Conservation (phyloP, 2,888 invertebrate genomes). For the Ephialtes manifestator region DNA sequence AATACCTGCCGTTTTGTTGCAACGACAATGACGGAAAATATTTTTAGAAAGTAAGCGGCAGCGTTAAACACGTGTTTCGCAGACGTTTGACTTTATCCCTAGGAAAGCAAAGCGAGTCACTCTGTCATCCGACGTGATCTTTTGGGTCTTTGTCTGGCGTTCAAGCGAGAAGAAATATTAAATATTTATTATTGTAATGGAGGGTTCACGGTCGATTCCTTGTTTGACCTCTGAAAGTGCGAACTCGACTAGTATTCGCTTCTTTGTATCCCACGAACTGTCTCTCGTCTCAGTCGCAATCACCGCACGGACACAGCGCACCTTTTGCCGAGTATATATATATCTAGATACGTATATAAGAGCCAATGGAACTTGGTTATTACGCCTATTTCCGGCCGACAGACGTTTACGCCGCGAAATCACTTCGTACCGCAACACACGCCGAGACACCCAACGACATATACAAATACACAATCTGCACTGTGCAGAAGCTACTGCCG, state of each 20-base stretch:
- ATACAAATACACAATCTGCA: background rate
- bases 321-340: background rate
- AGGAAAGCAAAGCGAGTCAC: background rate
- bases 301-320: slow-evolving; percentile 10
- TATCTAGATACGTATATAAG: slow-evolving; percentile 22
- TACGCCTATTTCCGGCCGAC: slow-evolving; percentile 80
- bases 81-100: slow-evolving; percentile 38
- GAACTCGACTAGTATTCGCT: slow-evolving; percentile 20
- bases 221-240: slow-evolving; percentile 20
- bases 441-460: background rate
- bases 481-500: background rate
- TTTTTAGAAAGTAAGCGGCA: slow-evolving; percentile 53
- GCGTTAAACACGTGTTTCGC: slow-evolving; percentile 50
- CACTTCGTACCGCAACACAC: slow-evolving; percentile 45
- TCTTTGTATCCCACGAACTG: slow-evolving; percentile 24
- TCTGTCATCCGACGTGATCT: slow-evolving; percentile 8
- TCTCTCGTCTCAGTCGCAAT: slow-evolving; percentile 29
- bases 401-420: slow-evolving; percentile 66
- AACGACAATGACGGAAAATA: background rate
- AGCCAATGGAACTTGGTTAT: slow-evolving; percentile 78
- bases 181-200: slow-evolving; percentile 35
- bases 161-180: slow-evolving; percentile 20
- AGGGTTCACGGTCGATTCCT: slow-evolving; percentile 34
- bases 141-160: background rate
- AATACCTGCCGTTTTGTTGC: background rate